Evolutionary conservation across 2,888 invertebrate genomes (phyloP).

Genomic region (Heliconius cydno): DNA sequence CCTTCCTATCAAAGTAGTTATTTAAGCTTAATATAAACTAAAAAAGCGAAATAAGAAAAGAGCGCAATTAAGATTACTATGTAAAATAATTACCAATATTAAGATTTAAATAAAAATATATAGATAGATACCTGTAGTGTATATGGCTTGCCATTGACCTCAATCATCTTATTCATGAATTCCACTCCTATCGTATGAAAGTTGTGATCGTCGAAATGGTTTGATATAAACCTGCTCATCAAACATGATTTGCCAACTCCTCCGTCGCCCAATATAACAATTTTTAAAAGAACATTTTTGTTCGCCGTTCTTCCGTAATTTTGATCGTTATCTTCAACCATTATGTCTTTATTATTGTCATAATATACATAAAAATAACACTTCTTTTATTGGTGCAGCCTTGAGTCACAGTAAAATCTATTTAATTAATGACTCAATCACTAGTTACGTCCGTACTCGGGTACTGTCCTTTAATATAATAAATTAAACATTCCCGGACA

Average conservation of each 20-base stretch:
- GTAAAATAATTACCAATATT: not conserved
- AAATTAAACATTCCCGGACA: not conserved
- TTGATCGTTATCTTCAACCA: constrained; percentile 76
- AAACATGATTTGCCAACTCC: constrained; percentile 97
- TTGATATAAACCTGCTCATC: constrained; percentile 97
- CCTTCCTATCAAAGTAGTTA: not conserved
- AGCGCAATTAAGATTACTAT: not conserved
- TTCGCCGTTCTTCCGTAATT: constrained; percentile 72
- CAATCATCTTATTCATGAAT: constrained; percentile 96
- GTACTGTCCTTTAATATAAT: not conserved
- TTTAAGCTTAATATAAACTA: not conserved
- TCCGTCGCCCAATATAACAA: constrained; percentile 96
- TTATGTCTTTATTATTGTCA: constrained; percentile 66
- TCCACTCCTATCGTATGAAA: constrained; percentile 98
- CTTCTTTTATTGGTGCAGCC: constrained; percentile 66
- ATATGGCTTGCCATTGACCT: constrained; percentile 91
- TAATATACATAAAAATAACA: constrained; percentile 62
- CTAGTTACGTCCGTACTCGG: not conserved
- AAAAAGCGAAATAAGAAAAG: not conserved
- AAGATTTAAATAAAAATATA: not conserved
- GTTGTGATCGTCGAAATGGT: constrained; percentile 96
- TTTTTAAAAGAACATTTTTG: constrained; percentile 91
- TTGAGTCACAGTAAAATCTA: constrained; percentile 65
- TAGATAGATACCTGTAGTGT: constrained; percentile 90
- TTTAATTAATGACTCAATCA: constrained; percentile 65